A percentile compares a stretch with the other conserved stretches of the same genome.
Evolutionary conservation across 1,140 invertebrate species (phyloP).

Genomic region (Asobara japonica): DNA sequence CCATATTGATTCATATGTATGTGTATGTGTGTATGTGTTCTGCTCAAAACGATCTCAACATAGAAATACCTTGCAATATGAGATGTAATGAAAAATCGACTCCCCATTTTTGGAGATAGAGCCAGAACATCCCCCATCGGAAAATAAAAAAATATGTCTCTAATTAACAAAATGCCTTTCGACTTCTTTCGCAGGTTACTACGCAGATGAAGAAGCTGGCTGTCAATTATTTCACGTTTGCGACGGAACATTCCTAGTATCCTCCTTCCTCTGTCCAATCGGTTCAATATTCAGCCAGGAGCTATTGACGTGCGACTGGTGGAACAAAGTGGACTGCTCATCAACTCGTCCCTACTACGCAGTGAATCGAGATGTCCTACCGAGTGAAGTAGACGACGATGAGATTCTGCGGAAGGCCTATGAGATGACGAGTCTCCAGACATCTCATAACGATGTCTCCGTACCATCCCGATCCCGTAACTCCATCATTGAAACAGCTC

Average conservation of each 20-base stretch:
- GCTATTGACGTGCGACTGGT: conserved; percentile 69
- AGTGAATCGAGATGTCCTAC: conserved; percentile 46
- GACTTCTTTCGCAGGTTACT: conserved; percentile 56
- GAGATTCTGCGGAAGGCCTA: conserved; percentile 61
- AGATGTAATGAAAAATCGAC: too few relatives aligned
- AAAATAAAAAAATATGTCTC: background rate
- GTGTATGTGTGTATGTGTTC: too few relatives aligned
- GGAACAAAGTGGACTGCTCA: conserved; percentile 68
- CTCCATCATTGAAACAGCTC: background rate
- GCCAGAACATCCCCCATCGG: background rate
- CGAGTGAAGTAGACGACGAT: conserved; percentile 53
- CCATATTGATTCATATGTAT: too few relatives aligned
- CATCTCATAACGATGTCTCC: conserved; percentile 32
- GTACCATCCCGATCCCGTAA: background rate
- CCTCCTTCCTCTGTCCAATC: conserved; percentile 70
- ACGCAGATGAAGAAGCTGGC: conserved; percentile 63
- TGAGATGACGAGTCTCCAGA: conserved; percentile 54
- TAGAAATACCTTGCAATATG: too few relatives aligned
- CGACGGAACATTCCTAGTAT: conserved; percentile 60
- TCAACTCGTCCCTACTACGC: conserved; percentile 50
- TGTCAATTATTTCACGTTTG: conserved; percentile 71
- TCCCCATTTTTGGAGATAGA: too few relatives aligned
- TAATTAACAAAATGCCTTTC: background rate
- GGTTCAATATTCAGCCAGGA: conserved; percentile 70
- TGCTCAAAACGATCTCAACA: too few relatives aligned